Evolutionary conservation across 1,140 invertebrate genomes (phyloP), one percentile per base, ranked within the genome.

Genomic region (Atta colombica): DNA sequence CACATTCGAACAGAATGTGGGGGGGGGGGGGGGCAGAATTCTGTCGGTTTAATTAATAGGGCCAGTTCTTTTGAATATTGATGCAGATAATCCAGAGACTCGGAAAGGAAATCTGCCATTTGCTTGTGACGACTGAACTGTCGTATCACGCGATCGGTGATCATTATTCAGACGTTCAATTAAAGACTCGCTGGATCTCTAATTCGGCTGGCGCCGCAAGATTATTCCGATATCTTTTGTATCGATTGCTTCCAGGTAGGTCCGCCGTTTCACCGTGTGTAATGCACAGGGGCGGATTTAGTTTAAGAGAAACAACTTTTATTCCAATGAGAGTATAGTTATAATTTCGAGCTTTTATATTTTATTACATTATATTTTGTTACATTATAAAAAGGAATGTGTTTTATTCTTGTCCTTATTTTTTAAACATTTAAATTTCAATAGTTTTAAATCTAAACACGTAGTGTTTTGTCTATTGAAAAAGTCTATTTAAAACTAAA

Each of bases 151-250:
- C 88, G 85, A 95, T 95, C 94, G 90, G 89, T 78, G 91, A 94
- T 94, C 94, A 95, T 95, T 95, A 95, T 95, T 95, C 94, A 95
- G 92, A 86, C 93, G 90, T 94, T 95, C 94, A 94, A 95, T 95
- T 95, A 95, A 94, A 95, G 93, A 90, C 93, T 93, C 90, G 91
- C 88, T 88, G 91, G 91, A 91, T 92, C 93, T 93, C 93, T 95
- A 95, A 95, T 95, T 94, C 94, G 93, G 91, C 85, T 89, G 88
- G 90, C 92, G 90, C 91, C 93, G 89, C 89, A 89, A 93, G 93
- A 92, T 94, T 93, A 94, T 94, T 91, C 92, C 90, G 93, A 94
- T 94, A 95, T 94, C 94, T 94, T 86, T 91, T 88, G 91, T 93
- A 93, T 93, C 93, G 92, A 94, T 94, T 94, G 91, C 93, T 93